Percentiles rank a stretch among this genome's conserved stretches.
These are phyloP conservation scores for Sapayoa aenigma DNA, from an alignment of 2,113 vertebrate genomes.

Conservation along the genomic window DNA sequence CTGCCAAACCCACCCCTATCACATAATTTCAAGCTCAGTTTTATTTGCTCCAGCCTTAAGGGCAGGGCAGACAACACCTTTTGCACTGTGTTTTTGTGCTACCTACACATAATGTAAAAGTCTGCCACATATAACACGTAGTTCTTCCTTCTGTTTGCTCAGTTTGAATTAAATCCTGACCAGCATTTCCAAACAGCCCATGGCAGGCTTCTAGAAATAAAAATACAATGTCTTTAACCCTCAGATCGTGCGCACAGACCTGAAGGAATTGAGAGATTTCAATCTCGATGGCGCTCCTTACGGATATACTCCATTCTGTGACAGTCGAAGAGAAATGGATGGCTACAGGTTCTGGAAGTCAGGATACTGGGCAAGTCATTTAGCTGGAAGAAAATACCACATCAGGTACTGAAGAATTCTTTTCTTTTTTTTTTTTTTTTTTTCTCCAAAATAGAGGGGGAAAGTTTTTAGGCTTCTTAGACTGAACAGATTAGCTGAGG, in stretches of 20 bases:
- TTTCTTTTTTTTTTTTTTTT: neutral
- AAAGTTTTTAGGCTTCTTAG: neutral
- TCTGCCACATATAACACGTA: neutral
- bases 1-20: neutral
- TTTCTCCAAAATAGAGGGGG: neutral
- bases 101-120: neutral
- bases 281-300: slow-evolving; percentile 95
- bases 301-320: slow-evolving; percentile 97
- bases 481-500: neutral
- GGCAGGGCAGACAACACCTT: neutral
- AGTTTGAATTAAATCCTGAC: neutral
- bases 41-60: neutral
- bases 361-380: slow-evolving; percentile 96
- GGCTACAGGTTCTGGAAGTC: slow-evolving; percentile 98
- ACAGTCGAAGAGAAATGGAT: slow-evolving; percentile 95
- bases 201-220: neutral
- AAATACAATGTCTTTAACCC: neutral
- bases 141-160: neutral
- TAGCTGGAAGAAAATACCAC: slow-evolving; percentile 94
- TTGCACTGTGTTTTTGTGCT: neutral
- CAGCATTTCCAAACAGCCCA: neutral
- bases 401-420: slow-evolving; percentile 83
- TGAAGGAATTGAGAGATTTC: slow-evolving; percentile 93
- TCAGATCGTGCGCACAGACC: slow-evolving; percentile 94
- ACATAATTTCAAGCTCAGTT: neutral